A percentile compares a stretch with the other conserved stretches of the same genome.
Conservation (phyloP, 1,140 invertebrate genomes). For the Drosophila ogumai region DNA sequence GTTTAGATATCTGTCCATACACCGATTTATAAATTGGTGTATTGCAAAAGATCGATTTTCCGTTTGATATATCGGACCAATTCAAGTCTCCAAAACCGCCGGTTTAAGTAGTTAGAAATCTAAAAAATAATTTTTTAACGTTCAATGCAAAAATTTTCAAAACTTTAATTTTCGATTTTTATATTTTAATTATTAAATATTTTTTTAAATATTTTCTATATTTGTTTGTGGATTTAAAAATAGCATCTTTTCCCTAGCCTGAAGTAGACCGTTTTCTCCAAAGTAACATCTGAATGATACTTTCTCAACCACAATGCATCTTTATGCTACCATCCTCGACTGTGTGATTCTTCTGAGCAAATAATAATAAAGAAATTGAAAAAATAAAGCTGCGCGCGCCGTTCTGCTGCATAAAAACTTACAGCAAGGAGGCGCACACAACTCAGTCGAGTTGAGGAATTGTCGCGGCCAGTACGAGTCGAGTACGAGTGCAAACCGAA, state of each 20-base stretch:
- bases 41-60: background rate
- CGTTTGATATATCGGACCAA: background rate
- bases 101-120: too few species aligned
- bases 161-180: too few species aligned
- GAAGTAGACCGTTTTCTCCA: background rate
- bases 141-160: too few species aligned
- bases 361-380: constrained; percentile 79
- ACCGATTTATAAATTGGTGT: background rate
- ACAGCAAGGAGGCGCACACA: constrained; percentile 76
- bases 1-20: too few species aligned
- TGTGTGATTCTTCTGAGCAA: constrained; percentile 50
- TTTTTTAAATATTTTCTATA: too few species aligned
- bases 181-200: too few species aligned
- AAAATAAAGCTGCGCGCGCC: constrained; percentile 55
- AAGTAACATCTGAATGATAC: background rate
- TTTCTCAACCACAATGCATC: background rate
- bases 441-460: constrained; percentile 78
- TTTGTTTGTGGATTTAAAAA: too few species aligned
- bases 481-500: constrained; percentile 32
- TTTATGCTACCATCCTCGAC: constrained; percentile 12
- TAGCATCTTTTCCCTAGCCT: background rate
- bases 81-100: too few species aligned
- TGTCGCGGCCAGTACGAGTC: constrained; percentile 70
- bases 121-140: too few species aligned
- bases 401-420: constrained; percentile 76